These are phyloP conservation scores for Chymomyza amoena DNA, from an alignment of 2,888 invertebrate genomes.

Conservation along the genomic window DNA sequence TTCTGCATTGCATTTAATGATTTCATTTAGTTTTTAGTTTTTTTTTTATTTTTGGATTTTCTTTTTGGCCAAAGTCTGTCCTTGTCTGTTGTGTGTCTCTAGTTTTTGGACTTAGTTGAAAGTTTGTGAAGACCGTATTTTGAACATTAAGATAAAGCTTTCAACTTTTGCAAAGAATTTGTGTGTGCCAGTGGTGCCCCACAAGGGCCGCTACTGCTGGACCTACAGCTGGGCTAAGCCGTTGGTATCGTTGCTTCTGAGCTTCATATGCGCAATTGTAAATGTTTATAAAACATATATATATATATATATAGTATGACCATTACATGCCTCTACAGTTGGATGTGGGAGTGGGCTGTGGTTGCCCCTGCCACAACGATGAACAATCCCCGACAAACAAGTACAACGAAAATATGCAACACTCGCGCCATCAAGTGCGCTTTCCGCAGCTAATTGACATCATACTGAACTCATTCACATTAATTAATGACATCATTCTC, in stretches of 20 bases:
- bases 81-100: conserved; percentile 1
- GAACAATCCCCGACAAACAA: neutral
- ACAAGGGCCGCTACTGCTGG: neutral
- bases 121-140: conserved; percentile 36
- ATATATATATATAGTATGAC: too few relatives aligned
- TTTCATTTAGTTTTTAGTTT: conserved; percentile 22
- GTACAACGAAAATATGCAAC: conserved; percentile 44
- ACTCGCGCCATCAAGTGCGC: conserved; percentile 51
- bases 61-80: neutral
- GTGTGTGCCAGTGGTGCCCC: conserved; percentile 13
- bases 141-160: conserved; percentile 54
- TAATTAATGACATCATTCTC: conserved; percentile 70
- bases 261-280: conserved; percentile 38
- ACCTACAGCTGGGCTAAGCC: conserved; percentile 25
- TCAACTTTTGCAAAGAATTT: conserved; percentile 39
- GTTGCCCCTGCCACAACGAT: conserved; percentile 22
- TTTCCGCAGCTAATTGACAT: conserved; percentile 72
- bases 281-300: conserved; percentile 42
- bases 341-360: conserved; percentile 10
- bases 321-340: conserved; percentile 14
- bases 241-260: neutral
- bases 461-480: conserved; percentile 73
- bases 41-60: neutral
- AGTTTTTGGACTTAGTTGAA: conserved; percentile 43
- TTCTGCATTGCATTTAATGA: conserved; percentile 31